Base-by-base conservation (phyloP, 2,797 vertebrate species). In the Labroides dimidiatus region DNA sequence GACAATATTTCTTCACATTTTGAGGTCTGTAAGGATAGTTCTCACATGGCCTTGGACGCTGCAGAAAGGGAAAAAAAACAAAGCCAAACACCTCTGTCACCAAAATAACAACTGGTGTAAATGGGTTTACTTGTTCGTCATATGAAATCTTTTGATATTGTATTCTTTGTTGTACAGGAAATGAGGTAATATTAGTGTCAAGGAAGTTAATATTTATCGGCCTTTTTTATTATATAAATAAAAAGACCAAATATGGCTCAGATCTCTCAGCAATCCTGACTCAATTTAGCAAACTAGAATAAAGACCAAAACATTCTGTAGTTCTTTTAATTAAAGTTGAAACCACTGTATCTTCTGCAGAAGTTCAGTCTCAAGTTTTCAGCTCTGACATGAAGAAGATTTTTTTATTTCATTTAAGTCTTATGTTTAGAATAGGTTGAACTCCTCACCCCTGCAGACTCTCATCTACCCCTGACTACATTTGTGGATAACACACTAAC, bases 1-100 rank as follows among this genome's bases (percentile, higher is more conserved):
- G 89, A 87, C 48, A 54, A 68, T 92, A 92, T 95, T 94, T 95
- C 93, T 92, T 87, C 85, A 88, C 87, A 91, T 69, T 64, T 74
- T 17, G 68, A 70, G 85, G 85, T 81, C 48, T 56, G 72, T 77
- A 81, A 47, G 87, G 93, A 93, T 91, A 93, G 89, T 90, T 89
- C 89, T 93, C 90, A 91, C 69, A 87, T 93, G 91, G 92, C 91
- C 86, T 17, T 24, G 30, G 21, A 45, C 69, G 62, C 45, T 61
- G 62, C 58, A 81, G 53, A 72, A 69, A 43, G 63, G 66, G 2
- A 87, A 80, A n/a, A n/a, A 78, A 68, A 58, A 78, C 57, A 63
- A 60, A 74, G 71, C 59, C 10, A 75, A 51, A 79, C 72, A 81
- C 20, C 42, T 78, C 58, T 37, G 56, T 72, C 60, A 36, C 30